Percentiles rank a stretch among this genome's conserved stretches.
Conservation (phyloP, 2,113 vertebrate species). For the Crocuta crocuta region DNA sequence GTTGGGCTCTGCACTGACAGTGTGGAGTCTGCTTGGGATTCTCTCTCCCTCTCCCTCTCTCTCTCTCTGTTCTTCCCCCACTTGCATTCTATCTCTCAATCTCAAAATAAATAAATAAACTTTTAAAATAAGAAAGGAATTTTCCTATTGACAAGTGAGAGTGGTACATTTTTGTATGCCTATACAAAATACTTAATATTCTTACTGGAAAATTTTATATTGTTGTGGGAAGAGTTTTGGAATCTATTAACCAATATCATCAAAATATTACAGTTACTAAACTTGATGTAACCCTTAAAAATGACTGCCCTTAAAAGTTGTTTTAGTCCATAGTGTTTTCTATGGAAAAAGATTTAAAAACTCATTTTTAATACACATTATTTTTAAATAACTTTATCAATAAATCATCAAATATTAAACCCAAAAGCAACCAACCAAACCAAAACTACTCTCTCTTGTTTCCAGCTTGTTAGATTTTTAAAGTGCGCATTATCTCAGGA, state of each 20-base stretch:
- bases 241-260: not conserved
- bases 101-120: too few species aligned
- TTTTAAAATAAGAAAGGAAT: not conserved
- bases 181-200: not conserved
- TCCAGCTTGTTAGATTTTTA: not conserved
- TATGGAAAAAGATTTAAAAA: not conserved
- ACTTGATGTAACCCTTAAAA: not conserved
- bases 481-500: not conserved
- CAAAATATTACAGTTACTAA: not conserved
- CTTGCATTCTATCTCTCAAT: too few species aligned
- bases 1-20: too few species aligned
- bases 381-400: not conserved
- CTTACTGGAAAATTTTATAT: not conserved
- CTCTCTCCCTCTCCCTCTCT: too few species aligned
- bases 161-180: not conserved
- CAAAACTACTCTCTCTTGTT: not conserved
- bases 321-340: not conserved
- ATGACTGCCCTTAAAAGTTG: not conserved
- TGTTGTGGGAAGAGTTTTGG: not conserved
- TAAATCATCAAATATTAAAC: not conserved
- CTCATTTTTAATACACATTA: not conserved
- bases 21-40: too few species aligned
- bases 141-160: not conserved
- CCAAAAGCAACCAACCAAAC: not conserved
- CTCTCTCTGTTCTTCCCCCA: too few species aligned